Base-by-base conservation (phyloP, 2,888 invertebrate species). In the Macropis europaea region DNA sequence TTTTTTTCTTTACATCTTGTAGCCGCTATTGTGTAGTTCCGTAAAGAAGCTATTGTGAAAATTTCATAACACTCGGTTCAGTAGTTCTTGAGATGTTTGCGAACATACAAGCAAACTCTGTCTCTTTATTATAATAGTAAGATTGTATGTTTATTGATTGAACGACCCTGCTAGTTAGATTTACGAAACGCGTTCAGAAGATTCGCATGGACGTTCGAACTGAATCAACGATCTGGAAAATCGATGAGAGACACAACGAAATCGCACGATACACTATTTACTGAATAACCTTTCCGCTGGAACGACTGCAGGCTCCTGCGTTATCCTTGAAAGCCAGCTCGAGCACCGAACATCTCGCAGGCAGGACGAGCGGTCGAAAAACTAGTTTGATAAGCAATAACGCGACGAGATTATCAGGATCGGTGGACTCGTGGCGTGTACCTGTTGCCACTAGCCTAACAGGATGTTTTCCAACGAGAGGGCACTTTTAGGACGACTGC, bases 321-420 rank as follows among this genome's bases (percentile, higher is more conserved):
- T 26, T 43, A 52, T 36, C 62, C 43, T 52, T 24, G 66, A 22
- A n/a, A 42, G n/a, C n/a, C n/a, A 45, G 13, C 22, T 28, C 28
- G 19, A 19, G 34, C 32, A 5, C 30, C 15, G 15, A 30, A 17
- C 24, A 36, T 45, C 22, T 26, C 17, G 4, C 28, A 36, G 34
- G 15, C 43, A 28, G 32, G 47, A 60, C 45, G 34, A 9, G 62
- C 48, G 54, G 52, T 61, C 61, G 62, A 19, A 40, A 56, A 56
- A 68, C 68, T 68, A 62, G 62, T 62, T 54, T 56, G 54, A 68
- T 62, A 68, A 62, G 48, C 62, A 63, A 53, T 50, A 62, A 48
- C 62, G 43, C 15, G 7, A 1, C 22, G 24, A 19, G 52, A 24
- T 40, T 52, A 15, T 15, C 2, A 22, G 15, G 7, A n/a, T n/a